Base-by-base conservation (phyloP, 2,888 invertebrate species). In the Caenorhabditis sp. region DNA sequence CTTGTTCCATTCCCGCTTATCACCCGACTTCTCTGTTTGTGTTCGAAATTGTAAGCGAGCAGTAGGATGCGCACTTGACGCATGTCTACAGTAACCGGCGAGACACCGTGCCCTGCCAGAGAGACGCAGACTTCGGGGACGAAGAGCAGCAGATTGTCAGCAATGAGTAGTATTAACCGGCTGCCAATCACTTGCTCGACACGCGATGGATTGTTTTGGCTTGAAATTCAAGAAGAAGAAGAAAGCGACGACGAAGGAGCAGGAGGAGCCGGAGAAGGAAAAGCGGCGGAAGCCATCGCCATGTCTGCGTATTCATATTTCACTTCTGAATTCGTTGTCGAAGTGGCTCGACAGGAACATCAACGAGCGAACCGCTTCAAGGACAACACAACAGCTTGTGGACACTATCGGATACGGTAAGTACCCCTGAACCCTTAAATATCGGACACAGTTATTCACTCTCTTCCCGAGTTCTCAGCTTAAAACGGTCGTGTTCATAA, bases 31-130 rank as follows among this genome's bases (percentile, higher is more conserved):
- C 52, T 50, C 27, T 59, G 59, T 68, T 68, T 68, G 58, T 58
- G 58, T 59, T 66, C 59, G 45, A 52, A 58, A 52, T 35, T 59
- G 59, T 59, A 68, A 66, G 58, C 68, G 68, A 68, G 68, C 58
- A 53, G 53, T 53, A 39, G 35, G 35, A 32, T 35, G 58, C 45
- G 59, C 59, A 70, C 70, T 70, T 70, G 70, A 70, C 70, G 70
- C 70, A 55, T 68, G 48, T 58, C 59, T 70, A 70, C 70, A 58
- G 70, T 70, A 68, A 56, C 58, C 37, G 8, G 2, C 4, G 52
- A 56, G 32, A 52, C 26, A 50, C 32, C 27, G 26, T 41, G 43
- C 9, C 13, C 11, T 15, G 41, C 11, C 22, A 27, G 15, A 37
- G 70, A 61, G 59, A 59, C 59, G 37, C 59, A 70, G 59, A 35